Base-by-base conservation (phyloP, 2,797 vertebrate genomes). In the Siniperca obscura region DNA sequence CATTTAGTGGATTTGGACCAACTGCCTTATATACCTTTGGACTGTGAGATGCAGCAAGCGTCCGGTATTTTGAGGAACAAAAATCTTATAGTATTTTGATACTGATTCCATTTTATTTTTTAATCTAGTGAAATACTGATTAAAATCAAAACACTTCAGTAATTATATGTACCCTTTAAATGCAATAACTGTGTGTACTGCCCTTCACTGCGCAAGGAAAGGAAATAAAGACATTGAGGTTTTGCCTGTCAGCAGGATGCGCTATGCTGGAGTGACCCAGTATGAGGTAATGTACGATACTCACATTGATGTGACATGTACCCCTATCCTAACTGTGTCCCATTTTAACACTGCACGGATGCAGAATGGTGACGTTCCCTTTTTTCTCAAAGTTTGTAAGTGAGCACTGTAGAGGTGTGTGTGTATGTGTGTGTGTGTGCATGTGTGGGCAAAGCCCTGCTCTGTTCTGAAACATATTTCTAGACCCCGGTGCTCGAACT, bases 381-480 rank as follows among this genome's bases (percentile, higher is more conserved):
- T 84, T 70, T 36, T 82, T 89, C 78, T 77, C 61, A 86, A 91
- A 91, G 82, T 93, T 90, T 90, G 44, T 73, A 82, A 74, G 84
- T 55, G n/a, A 86, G 68, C 50, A 42, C 53, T 67, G 60, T 71
- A 11, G 69, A 78, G 53, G 61, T 78, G 48, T 36, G 34, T 66
- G 46, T 75, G 36, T 57, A 46, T 70, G 38, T 57, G 13, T 73
- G 27, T 52, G 48, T 66, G 53, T 52, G 66, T 70, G 67, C 73
- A 12, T 70, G n/a, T 79, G 66, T 70, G 52, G 27, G 81, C 55
- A 79, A 83, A 87, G 59, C 65, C 76, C 5, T 21, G 66, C 69
- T 87, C 84, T 88, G 65, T 80, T 92, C 79, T 86, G 86, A 90
- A 86, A 81, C 81, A 76, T 86, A 82, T 91, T 92, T 90, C 90